A percentile compares a stretch with the other conserved stretches of the same genome.
phyloP scores from a whole-genome alignment of 2,797 vertebrate species.

The Glyptemys insculpta region DNA sequence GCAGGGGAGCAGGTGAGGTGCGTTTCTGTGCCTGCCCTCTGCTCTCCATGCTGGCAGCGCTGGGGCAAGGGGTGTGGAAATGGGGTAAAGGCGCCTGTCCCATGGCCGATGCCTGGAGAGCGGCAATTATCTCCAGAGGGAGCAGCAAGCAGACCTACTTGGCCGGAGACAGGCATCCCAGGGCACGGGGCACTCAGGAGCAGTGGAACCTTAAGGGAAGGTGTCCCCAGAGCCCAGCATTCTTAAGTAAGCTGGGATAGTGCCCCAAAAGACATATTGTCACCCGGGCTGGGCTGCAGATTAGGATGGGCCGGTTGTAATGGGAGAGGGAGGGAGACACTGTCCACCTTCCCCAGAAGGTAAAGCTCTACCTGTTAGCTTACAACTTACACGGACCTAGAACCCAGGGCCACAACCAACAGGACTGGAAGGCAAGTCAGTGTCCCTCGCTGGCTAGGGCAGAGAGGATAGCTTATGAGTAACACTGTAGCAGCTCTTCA shows the following conservation, averaged over 20 bases:
- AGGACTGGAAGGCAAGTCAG: not conserved
- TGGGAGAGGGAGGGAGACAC: not conserved
- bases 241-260: too few relatives aligned
- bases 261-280: not conserved
- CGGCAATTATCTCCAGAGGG: not conserved
- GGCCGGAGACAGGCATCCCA: not conserved
- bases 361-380: not conserved
- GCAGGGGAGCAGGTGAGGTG: too few relatives aligned
- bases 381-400: not conserved
- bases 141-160: not conserved
- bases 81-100: not conserved
- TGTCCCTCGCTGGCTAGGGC: fast-evolving
- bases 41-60: not conserved
- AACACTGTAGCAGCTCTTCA: not conserved
- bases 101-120: not conserved
- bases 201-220: not conserved
- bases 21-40: too few relatives aligned
- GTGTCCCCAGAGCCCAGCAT: not conserved
- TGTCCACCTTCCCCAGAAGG: not conserved
- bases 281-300: not conserved
- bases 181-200: not conserved
- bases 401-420: not conserved
- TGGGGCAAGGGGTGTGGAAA: not conserved
- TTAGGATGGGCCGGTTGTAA: not conserved
- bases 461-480: not conserved